phyloP scores from a whole-genome alignment of 2,888 invertebrate species.

The Timema podura region DNA sequence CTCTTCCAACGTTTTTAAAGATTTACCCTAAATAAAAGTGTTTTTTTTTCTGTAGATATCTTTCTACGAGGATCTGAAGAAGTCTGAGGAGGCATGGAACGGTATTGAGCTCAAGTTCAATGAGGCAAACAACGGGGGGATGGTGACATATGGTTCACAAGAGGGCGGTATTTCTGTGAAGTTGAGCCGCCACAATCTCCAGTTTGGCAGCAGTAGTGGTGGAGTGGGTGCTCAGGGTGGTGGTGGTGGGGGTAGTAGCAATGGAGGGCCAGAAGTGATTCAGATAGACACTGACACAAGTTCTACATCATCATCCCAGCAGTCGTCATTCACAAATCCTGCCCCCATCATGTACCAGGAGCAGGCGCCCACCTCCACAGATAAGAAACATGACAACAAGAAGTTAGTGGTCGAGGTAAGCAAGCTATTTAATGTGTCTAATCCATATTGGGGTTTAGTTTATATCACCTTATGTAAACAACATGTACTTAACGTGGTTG shows the following conservation, averaged over 20 bases:
- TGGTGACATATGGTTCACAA: background rate
- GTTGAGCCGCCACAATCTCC: background rate
- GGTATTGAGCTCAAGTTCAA: slow-evolving; percentile 3
- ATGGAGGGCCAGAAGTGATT: background rate
- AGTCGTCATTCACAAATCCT: slow-evolving; percentile 26
- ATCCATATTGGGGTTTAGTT: too few species aligned
- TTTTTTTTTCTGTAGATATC: slow-evolving; percentile 20
- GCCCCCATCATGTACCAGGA: slow-evolving; percentile 10
- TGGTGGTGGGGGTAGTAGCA: slow-evolving; percentile 10
- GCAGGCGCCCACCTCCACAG: too few species aligned
- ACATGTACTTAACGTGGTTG: background rate
- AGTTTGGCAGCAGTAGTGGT: slow-evolving; percentile 18
- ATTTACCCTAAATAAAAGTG: background rate
- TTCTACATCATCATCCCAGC: slow-evolving; percentile 25
- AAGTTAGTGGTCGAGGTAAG: too few species aligned
- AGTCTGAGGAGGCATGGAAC: slow-evolving; percentile 18
- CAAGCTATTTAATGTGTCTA: too few species aligned
- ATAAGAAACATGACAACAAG: too few species aligned
- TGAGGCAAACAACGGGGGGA: background rate
- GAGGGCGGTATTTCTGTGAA: slow-evolving; percentile 2
- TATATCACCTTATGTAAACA: too few species aligned
- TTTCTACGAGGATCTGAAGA: slow-evolving; percentile 24
- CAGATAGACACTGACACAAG: slow-evolving; percentile 17
- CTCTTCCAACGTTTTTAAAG: background rate
- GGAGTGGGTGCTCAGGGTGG: slow-evolving; percentile 8